phyloP scores from a whole-genome alignment of 2,888 invertebrate genomes.

The Agonopterix alstromeriana region DNA sequence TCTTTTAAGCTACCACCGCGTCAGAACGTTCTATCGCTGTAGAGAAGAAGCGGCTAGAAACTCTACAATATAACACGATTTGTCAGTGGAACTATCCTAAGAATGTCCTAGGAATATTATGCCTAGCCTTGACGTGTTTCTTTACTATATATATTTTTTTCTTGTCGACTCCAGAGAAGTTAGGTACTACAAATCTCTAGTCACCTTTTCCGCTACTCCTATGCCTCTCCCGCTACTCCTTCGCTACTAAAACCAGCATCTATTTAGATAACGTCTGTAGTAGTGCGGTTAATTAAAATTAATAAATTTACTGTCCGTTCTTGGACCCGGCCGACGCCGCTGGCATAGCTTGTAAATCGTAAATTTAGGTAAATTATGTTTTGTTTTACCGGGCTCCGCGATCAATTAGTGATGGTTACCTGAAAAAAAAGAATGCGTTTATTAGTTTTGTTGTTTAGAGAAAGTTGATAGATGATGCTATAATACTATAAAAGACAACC shows the following conservation, averaged over 20 bases:
- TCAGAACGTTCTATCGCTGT: too few relatives aligned
- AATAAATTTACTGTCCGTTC: conserved; percentile 24
- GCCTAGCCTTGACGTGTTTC: too few relatives aligned
- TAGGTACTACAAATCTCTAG: too few relatives aligned
- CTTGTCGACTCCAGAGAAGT: too few relatives aligned
- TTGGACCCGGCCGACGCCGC: conserved; percentile 5
- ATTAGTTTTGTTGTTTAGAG: neutral
- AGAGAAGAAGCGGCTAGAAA: too few relatives aligned
- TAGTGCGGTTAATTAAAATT: conserved; percentile 27
- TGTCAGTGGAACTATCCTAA: too few relatives aligned
- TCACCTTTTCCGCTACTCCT: neutral
- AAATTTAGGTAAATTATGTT: conserved; percentile 7
- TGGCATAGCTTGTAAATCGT: conserved; percentile 6
- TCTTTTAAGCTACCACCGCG: too few relatives aligned
- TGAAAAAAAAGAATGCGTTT: neutral
- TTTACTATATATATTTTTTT: too few relatives aligned
- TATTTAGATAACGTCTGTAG: conserved; percentile 15
- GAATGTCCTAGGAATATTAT: too few relatives aligned
- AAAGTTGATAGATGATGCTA: neutral
- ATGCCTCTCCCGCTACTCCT: conserved; percentile 6
- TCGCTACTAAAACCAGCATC: conserved; percentile 7
- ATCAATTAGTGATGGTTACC: neutral
- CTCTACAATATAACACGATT: too few relatives aligned
- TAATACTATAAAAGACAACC: too few relatives aligned
- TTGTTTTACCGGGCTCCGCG: neutral